These are phyloP conservation scores for Distichodus sexfasciatus DNA, from an alignment of 2,797 vertebrate genomes.

Conservation along the genomic window DNA sequence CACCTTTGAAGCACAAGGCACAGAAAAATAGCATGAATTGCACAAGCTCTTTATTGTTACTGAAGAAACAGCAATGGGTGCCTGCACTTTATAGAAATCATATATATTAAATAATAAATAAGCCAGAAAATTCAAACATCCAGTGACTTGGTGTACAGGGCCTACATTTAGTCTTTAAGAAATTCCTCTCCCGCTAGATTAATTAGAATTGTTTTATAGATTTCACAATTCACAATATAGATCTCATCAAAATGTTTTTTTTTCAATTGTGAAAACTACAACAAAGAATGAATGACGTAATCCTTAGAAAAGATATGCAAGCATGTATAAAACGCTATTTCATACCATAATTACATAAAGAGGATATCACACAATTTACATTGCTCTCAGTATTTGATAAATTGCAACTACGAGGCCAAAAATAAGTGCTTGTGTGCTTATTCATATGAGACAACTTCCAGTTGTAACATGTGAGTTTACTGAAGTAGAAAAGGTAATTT, in stretches of 20 bases:
- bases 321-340: no score
- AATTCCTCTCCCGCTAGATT: no score
- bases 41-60: slow-evolving; percentile 9
- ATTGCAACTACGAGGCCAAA: background rate
- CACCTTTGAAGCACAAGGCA: slow-evolving; percentile 16
- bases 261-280: no score
- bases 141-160: background rate
- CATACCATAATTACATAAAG: no score
- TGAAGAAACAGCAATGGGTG: slow-evolving; percentile 7
- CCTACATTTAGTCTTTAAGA: no score
- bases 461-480: slow-evolving; percentile 29
- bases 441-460: slow-evolving; percentile 9
- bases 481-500: slow-evolving; percentile 47
- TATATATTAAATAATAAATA: background rate
- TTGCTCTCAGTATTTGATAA: background rate
- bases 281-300: no score
- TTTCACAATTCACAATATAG: no score
- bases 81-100: background rate
- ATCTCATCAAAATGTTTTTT: no score
- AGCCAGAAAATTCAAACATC: background rate
- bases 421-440: background rate
- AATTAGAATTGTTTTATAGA: no score
- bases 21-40: slow-evolving; percentile 12
- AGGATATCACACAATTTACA: no score
- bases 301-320: no score